A percentile compares a stretch with the other conserved stretches of the same genome.
These are phyloP conservation scores for Rousettus madagascariensis DNA, from an alignment of 2,797 vertebrate genomes.

Conservation along the genomic window DNA sequence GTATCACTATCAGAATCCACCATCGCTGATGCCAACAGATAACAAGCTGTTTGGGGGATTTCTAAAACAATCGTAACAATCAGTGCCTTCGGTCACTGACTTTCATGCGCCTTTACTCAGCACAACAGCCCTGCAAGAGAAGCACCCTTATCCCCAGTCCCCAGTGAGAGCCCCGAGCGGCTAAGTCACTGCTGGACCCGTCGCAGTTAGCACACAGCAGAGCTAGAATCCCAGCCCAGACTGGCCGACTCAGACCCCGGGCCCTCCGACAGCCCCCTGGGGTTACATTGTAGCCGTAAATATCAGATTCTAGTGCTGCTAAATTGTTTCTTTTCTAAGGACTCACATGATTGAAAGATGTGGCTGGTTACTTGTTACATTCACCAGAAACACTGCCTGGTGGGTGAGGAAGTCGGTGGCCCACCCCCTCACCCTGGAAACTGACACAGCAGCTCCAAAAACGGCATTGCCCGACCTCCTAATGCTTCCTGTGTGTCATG, in stretches of 20 bases:
- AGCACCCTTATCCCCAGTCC: neutral
- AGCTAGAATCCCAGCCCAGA: neutral
- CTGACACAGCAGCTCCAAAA: neutral
- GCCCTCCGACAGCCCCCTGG: neutral
- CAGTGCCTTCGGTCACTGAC: accelerated
- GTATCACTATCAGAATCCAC: accelerated
- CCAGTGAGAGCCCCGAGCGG: neutral
- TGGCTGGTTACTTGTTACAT: accelerated
- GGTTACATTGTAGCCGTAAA: accelerated
- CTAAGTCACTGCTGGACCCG: neutral
- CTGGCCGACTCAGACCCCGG: no score
- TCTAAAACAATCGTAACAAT: neutral
- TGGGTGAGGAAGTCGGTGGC: neutral
- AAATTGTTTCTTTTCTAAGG: neutral
- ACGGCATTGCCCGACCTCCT: accelerated
- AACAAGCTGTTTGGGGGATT: neutral
- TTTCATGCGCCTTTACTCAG: neutral
- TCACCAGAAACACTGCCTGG: neutral
- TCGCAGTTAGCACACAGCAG: neutral
- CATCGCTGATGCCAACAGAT: accelerated
- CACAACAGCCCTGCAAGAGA: no score
- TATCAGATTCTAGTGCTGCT: no score
- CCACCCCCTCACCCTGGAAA: accelerated
- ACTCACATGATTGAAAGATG: accelerated
- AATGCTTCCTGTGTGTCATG: neutral